Percentiles rank a stretch among this genome's conserved stretches.
phyloP scores from a whole-genome alignment of 2,888 invertebrate genomes.

The Cryptocephalus primarius region DNA sequence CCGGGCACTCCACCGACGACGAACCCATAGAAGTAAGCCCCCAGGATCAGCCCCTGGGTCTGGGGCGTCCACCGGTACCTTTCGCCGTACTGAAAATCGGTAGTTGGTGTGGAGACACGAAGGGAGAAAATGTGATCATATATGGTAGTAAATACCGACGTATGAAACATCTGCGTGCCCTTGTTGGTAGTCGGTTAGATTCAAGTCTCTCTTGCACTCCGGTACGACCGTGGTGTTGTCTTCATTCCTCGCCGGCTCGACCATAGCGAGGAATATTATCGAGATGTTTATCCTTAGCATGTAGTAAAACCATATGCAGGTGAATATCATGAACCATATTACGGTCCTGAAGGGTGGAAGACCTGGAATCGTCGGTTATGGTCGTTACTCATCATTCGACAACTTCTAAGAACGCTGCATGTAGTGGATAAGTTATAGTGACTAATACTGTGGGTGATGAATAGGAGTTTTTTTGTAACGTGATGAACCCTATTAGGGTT shows the following conservation, averaged over 20 bases:
- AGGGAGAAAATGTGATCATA: too few relatives aligned
- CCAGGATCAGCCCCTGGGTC: conserved; percentile 51
- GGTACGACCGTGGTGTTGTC: conserved; percentile 3
- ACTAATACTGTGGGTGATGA: too few relatives aligned
- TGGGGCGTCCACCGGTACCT: conserved; percentile 47
- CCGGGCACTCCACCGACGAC: conserved; percentile 51
- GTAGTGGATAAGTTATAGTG: too few relatives aligned
- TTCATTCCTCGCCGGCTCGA: conserved; percentile 1
- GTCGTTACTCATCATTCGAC: too few relatives aligned
- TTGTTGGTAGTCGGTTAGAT: not conserved
- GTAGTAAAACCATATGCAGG: conserved; percentile 59
- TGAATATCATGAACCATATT: conserved; percentile 58
- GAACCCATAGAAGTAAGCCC: conserved; percentile 58
- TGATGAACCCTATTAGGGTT: too few relatives aligned
- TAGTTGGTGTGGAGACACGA: too few relatives aligned
- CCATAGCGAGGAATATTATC: conserved; percentile 7
- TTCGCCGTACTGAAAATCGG: conserved; percentile 33
- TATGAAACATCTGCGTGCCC: too few relatives aligned
- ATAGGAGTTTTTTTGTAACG: too few relatives aligned
- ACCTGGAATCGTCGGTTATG: conserved; percentile 3
- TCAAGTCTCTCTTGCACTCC: not conserved
- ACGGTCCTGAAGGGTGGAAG: conserved; percentile 40
- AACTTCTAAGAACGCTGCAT: too few relatives aligned
- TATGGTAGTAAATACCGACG: too few relatives aligned
- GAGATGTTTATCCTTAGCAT: conserved; percentile 46